Conservation (phyloP, 2,113 vertebrate species). For the Tricholaema leucomelas region DNA sequence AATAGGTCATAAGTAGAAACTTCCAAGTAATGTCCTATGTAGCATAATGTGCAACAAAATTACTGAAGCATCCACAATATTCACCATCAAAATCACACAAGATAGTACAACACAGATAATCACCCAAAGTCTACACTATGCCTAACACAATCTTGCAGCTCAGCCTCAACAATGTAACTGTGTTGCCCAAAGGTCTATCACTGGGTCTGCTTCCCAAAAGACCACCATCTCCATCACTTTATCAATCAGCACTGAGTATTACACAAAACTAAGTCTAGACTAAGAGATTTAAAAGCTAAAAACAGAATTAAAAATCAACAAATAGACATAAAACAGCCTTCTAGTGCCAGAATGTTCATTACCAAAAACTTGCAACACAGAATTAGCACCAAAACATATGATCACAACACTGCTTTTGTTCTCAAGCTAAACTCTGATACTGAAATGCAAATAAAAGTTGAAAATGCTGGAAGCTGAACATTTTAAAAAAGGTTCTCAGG, state of each 20-base stretch:
- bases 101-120: background rate
- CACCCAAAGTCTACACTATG: background rate
- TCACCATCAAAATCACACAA: rapidly evolving
- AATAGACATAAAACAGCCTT: background rate
- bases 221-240: background rate
- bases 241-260: background rate
- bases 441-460: background rate
- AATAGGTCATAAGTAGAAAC: background rate
- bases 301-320: background rate
- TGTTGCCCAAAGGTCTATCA: background rate
- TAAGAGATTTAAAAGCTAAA: background rate
- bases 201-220: background rate
- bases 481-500: background rate
- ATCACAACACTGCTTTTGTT: background rate
- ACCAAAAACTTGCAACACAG: background rate
- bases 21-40: background rate
- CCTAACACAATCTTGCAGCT: background rate
- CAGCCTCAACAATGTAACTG: background rate
- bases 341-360: background rate
- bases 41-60: background rate
- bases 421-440: background rate
- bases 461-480: background rate
- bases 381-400: background rate
- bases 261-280: background rate
- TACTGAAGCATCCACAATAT: background rate